Base-by-base conservation (phyloP, 2,113 vertebrate genomes). In the Equus przewalskii region DNA sequence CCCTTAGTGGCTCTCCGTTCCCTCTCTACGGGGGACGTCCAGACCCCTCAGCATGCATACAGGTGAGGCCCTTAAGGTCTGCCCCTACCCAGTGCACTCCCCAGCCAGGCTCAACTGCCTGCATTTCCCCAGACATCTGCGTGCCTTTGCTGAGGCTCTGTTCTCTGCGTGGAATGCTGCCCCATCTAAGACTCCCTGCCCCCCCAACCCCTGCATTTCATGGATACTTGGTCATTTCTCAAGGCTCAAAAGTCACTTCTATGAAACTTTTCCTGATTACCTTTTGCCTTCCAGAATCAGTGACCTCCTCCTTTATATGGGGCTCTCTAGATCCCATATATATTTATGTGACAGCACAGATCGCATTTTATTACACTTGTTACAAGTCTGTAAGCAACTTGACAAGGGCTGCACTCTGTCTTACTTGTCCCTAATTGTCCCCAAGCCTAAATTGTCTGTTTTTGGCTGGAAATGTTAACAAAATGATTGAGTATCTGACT, bases 101-200 rank as follows among this genome's bases (percentile, higher is more conserved):
- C 49, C 44, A 46, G 18, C 46, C 33, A 33, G 80, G 58, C 73
- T 33, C 30, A 22, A 6, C 36, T 11, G 12, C 56, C 33, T n/a
- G 33, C 1, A 19, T 76, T 15, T 78, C 72, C 65, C 30, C 33
- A 36, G 0, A 18, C 0, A 1, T 56, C 21, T 1, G 10, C 6
- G 26, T 44, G 36, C 54, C 51, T 18, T 15, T 87, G 26, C 51
- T 54, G 10, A 7, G 64, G 13, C 51, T 18, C 0, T 70, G 7
- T 69, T 73, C 56, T 69, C 21, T 69, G 83, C 56, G 5, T 46
- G 28, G 18, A 9, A 12, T 7, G 54, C 60, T 3, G 26, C 33
- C 54, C 30, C 7, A 0, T 3, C 3, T 49, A 6, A 18, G 4
- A 6, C n/a, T 78, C 30, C 13, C 28, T 18, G n/a, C 41, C n/a